phyloP scores from a whole-genome alignment of 2,888 invertebrate species.

The Chrysomela aeneicollis region DNA sequence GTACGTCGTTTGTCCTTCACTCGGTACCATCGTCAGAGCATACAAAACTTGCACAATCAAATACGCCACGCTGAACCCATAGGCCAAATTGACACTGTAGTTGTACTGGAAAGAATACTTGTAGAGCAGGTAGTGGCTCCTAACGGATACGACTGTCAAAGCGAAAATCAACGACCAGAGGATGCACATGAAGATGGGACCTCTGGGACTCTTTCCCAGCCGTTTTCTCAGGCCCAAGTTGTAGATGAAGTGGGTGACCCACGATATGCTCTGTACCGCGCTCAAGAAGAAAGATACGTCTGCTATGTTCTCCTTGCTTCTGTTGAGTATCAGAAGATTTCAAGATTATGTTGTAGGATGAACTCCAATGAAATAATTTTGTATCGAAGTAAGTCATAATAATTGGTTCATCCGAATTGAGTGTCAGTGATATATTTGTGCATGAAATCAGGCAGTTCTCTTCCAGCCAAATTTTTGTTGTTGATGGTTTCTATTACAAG shows the following conservation, averaged over 20 bases:
- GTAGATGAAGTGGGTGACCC: conserved; percentile 84
- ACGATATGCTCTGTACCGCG: conserved; percentile 76
- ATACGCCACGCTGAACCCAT: conserved; percentile 70
- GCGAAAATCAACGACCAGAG: conserved; percentile 75
- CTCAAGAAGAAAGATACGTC: conserved; percentile 74
- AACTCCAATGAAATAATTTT: too few species aligned
- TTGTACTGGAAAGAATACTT: conserved; percentile 49
- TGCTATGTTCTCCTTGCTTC: not conserved
- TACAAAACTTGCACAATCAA: conserved; percentile 74
- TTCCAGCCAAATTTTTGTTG: too few species aligned
- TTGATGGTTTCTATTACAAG: too few species aligned
- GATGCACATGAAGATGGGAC: conserved; percentile 73
- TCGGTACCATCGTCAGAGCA: conserved; percentile 75
- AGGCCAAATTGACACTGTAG: conserved; percentile 59
- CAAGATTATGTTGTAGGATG: too few species aligned
- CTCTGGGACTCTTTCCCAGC: conserved; percentile 74
- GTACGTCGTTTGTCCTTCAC: conserved; percentile 63
- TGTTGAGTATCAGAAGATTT: not conserved
- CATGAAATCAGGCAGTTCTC: too few species aligned
- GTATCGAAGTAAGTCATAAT: too few species aligned
- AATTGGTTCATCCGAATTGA: too few species aligned
- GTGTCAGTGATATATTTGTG: too few species aligned
- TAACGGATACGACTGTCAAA: conserved; percentile 72
- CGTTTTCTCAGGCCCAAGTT: conserved; percentile 72
- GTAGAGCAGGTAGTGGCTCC: conserved; percentile 68